Base-by-base conservation (phyloP, 2,797 vertebrate species). In the Anisognathus igniventris region DNA sequence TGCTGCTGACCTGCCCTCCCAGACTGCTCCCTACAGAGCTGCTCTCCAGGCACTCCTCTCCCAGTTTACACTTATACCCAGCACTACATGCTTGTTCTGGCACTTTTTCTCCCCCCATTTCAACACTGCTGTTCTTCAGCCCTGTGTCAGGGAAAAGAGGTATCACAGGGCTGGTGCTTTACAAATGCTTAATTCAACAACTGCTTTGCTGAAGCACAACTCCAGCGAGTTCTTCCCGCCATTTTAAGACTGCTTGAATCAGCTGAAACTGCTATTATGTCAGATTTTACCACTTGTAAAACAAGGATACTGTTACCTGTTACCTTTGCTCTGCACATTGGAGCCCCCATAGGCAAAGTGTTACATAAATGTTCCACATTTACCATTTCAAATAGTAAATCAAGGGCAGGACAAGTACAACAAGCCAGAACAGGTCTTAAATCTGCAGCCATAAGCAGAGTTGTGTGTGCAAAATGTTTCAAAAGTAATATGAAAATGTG, bases 341-440 rank as follows among this genome's bases (percentile, higher is more conserved):
- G 74, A 93, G 56, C 61, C 79, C 90, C 76, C 82, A 61, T 30
- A 90, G 71, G 42, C 54, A 44, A 90, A 85, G 37, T 51, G 23
- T 80, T 88, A 77, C 28, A 70, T 92, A 95, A 90, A 94, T 85
- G 71, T 35, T 92, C 76, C 5, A 24, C 73, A 64, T 90, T 75
- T 94, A 62, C 95, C 92, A 68, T 84, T 88, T 91, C 93, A 94
- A 87, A 88, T 50, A 78, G 61, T 96, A 94, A 96, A 95, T 89
- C 89, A 96, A 84, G 62, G 45, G 35, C 25, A 88, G 44, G 54
- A 88, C 56, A 93, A 86, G 51, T 33, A 70, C 11, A 75, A 66
- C 73, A 84, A 86, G 72, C 33, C 12, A 4, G 42, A 96, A 86
- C 65, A 96, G 33, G 68, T 91, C 83, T 94, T 96, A 95, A 96